phyloP scores from a whole-genome alignment of 2,113 vertebrate genomes.

The Ardeotis arabs region DNA sequence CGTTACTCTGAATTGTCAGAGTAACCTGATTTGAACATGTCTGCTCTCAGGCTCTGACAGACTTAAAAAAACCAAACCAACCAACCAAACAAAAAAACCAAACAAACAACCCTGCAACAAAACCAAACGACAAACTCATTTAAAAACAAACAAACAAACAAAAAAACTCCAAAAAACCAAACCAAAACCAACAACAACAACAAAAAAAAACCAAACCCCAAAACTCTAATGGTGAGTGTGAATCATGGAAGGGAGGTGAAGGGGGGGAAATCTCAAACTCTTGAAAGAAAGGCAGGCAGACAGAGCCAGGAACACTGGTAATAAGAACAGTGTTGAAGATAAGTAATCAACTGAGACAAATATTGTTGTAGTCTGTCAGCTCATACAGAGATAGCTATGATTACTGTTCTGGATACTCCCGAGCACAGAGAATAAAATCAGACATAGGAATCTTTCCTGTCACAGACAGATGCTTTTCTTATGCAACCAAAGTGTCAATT shows the following conservation, averaged over 20 bases:
- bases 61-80: not conserved
- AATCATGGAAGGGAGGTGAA: not conserved
- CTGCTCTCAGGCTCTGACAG: not conserved
- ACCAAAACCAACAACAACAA: not conserved
- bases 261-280: not conserved
- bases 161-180: not conserved
- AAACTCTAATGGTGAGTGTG: not conserved
- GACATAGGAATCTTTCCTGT: not conserved
- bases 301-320: not conserved
- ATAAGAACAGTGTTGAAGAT: not conserved
- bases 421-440: not conserved
- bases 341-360: not conserved
- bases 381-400: not conserved
- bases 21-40: not conserved
- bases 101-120: not conserved
- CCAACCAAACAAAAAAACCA: not conserved
- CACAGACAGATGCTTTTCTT: not conserved
- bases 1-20: not conserved
- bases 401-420: not conserved
- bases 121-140: not conserved
- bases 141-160: not conserved
- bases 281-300: not conserved
- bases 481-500: not conserved
- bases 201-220: not conserved
- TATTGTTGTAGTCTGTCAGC: not conserved